These are phyloP conservation scores for Benthosema pterotum DNA, from an alignment of 2,797 vertebrate species.

Conservation along the genomic window DNA sequence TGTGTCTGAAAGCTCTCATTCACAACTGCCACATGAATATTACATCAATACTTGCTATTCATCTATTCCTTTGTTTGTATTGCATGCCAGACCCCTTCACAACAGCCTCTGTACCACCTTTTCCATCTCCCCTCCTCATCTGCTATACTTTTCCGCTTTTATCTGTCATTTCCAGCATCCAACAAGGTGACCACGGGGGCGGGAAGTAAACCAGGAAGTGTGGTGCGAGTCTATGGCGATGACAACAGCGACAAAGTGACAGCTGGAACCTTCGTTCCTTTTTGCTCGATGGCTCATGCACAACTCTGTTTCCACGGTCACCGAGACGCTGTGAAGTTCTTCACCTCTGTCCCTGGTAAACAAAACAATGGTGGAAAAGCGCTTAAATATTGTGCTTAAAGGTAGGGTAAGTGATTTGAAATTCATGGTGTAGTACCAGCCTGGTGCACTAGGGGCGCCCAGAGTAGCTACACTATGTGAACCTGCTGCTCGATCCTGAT, in stretches of 20 bases:
- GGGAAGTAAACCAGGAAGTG: slow-evolving; percentile 84
- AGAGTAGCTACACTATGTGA: no score
- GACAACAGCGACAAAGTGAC: slow-evolving; percentile 95
- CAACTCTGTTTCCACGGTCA: slow-evolving; percentile 98
- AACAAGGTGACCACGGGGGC: slow-evolving; percentile 83
- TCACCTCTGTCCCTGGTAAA: slow-evolving; percentile 93
- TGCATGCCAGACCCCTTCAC: neutral
- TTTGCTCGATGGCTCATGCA: slow-evolving; percentile 96
- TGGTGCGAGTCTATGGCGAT: slow-evolving; percentile 92
- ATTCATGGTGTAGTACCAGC: no score
- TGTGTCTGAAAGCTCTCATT: neutral
- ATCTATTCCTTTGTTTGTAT: no score
- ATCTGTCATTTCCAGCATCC: slow-evolving; percentile 65
- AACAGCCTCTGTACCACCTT: neutral
- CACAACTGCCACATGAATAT: neutral
- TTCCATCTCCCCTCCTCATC: neutral
- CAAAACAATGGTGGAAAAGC: neutral
- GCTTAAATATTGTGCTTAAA: no score
- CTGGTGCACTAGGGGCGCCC: no score
- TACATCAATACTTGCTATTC: neutral
- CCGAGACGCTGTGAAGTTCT: slow-evolving; percentile 97
- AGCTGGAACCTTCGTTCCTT: slow-evolving; percentile 92
- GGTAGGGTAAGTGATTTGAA: no score
- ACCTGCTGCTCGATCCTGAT: no score
- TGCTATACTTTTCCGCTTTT: neutral